Base-by-base conservation (phyloP, 2,797 vertebrate genomes). In the Halcyon smyrnensis region DNA sequence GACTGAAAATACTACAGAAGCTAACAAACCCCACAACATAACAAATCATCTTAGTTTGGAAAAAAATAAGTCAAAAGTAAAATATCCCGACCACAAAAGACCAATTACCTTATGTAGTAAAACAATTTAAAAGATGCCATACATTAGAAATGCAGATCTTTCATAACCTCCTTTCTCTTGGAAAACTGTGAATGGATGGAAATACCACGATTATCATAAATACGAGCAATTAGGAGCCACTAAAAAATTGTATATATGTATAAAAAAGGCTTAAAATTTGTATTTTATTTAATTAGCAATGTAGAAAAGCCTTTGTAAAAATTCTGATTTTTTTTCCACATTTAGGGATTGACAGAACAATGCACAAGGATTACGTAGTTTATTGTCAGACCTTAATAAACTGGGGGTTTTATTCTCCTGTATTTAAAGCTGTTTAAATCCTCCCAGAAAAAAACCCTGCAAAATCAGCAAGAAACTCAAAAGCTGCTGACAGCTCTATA, bases 371-470 rank as follows among this genome's bases (percentile, higher is more conserved):
- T 85, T 74, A 92, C 10, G 24, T 28, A 62, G 53, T 71, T 20
- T 84, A 43, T 79, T 92, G 70, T 92, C 45, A 88, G 73, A 88
- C 83, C 39, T 87, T 93, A 95, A 96, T 71, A 95, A 96, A 95
- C 34, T 41, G 91, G 36, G 59, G 8, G 0, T 12, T 77, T 89
- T 85, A 77, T 95, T 94, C 70, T 89, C 19, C 62, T 83, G 62
- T 95, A 94, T 95, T 97, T 93, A 95, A 93, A 96, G 62, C 39
- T 48, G 27, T 92, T 95, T 84, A 87, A 95, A 89, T 83, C 79
- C 59, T 23, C 30, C 3, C 21, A 84, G 53, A 65, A 91, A 89
- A 90, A 82, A 87, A 70, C 5, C 25, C 27, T 39, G 64, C 79
- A 73, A 68, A 56, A 81, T 78, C 73, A 91, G 53, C 92, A 91